These are phyloP conservation scores for Mycalesis mineus DNA, from an alignment of 2,888 invertebrate genomes.

Conservation along the genomic window DNA sequence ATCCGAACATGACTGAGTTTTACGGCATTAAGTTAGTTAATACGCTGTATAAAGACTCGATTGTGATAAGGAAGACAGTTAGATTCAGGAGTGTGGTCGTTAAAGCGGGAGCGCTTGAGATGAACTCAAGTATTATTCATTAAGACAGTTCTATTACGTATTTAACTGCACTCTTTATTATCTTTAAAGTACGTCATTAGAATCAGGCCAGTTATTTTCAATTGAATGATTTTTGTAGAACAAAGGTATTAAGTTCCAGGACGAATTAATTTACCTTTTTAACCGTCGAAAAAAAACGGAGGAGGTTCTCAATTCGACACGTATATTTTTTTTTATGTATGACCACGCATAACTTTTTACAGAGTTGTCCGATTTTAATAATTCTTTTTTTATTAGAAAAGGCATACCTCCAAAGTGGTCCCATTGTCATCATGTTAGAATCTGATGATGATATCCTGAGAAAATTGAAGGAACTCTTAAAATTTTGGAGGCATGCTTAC, in stretches of 20 bases:
- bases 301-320: too few species aligned
- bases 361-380: too few species aligned
- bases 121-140: constrained; percentile 4
- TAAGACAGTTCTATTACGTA: constrained; percentile 10
- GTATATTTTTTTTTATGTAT: too few species aligned
- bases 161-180: constrained; percentile 8
- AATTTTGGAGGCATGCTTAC: too few species aligned
- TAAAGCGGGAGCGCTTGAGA: neutral
- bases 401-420: too few species aligned
- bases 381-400: too few species aligned
- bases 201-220: neutral
- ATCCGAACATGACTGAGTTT: neutral
- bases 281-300: too few species aligned
- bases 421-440: too few species aligned
- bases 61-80: constrained; percentile 4
- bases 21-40: neutral
- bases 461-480: too few species aligned
- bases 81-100: constrained; percentile 10
- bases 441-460: too few species aligned
- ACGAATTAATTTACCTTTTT: neutral
- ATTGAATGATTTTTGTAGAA: neutral
- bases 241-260: neutral
- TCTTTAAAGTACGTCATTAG: neutral
- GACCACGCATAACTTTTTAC: too few species aligned
- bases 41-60: neutral